These are phyloP conservation scores for Sylvia atricapilla DNA, from an alignment of 2,113 vertebrate species.

Conservation along the genomic window DNA sequence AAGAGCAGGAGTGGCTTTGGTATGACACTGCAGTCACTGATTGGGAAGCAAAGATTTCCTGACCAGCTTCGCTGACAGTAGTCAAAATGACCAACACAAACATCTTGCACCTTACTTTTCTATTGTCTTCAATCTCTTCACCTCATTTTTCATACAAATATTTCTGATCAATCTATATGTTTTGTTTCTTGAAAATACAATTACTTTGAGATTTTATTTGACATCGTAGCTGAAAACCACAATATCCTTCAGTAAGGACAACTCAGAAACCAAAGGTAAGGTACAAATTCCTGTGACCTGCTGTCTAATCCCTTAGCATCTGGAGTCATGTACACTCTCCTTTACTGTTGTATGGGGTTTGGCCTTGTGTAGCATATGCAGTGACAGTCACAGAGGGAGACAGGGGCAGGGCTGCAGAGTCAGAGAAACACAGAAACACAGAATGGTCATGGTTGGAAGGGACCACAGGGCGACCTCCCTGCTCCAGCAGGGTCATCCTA, in stretches of 20 bases:
- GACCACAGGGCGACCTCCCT: background rate
- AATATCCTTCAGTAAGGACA: background rate
- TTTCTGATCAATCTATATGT: background rate
- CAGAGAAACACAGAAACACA: background rate
- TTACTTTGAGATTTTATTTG: background rate
- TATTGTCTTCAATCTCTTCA: background rate
- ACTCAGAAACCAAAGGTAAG: background rate
- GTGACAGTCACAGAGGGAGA: background rate
- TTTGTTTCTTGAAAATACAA: background rate
- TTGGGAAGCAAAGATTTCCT: background rate
- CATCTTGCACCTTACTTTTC: background rate
- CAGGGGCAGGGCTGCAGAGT: background rate
- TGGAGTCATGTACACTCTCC: background rate
- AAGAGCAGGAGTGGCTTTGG: background rate
- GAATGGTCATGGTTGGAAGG: background rate
- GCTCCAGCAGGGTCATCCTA: background rate
- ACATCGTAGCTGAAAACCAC: background rate
- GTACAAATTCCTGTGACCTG: background rate
- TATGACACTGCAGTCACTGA: background rate
- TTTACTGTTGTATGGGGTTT: background rate
- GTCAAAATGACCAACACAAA: background rate
- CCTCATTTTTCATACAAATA: background rate
- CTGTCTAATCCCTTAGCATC: background rate
- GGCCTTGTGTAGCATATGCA: background rate
- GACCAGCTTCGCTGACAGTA: background rate